phyloP scores from a whole-genome alignment of 2,113 vertebrate genomes.

The Bubo blakistoni region DNA sequence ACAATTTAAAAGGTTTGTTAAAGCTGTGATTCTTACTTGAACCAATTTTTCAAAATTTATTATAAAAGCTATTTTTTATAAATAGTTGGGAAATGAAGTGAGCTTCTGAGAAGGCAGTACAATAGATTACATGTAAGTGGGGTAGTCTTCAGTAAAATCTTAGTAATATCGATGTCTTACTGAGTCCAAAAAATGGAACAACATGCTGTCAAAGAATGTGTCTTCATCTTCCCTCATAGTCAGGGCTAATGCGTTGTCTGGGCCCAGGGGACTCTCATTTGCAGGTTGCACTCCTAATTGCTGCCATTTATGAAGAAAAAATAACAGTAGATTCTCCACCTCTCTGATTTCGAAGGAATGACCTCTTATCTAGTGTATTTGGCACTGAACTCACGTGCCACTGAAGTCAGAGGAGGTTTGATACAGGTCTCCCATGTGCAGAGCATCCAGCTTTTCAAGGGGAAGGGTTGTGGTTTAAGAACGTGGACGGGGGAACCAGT shows the following conservation, averaged over 20 bases:
- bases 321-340: not conserved
- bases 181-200: not conserved
- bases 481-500: not conserved
- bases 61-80: not conserved
- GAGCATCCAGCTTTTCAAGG: not conserved
- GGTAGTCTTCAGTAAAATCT: not conserved
- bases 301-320: not conserved
- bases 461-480: not conserved
- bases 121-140: not conserved
- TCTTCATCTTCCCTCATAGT: not conserved
- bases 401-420: not conserved
- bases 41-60: not conserved
- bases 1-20: not conserved
- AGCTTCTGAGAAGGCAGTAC: not conserved
- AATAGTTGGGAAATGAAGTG: not conserved
- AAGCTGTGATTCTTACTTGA: not conserved
- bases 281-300: not conserved
- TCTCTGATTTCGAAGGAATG: not conserved
- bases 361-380: not conserved
- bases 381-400: rapidly evolving
- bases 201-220: not conserved
- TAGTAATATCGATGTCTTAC: not conserved
- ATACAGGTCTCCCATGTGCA: not conserved
- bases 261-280: not conserved
- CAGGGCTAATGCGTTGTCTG: not conserved